These are phyloP conservation scores for Eciton burchellii DNA, from an alignment of 1,140 invertebrate species.

Conservation along the genomic window DNA sequence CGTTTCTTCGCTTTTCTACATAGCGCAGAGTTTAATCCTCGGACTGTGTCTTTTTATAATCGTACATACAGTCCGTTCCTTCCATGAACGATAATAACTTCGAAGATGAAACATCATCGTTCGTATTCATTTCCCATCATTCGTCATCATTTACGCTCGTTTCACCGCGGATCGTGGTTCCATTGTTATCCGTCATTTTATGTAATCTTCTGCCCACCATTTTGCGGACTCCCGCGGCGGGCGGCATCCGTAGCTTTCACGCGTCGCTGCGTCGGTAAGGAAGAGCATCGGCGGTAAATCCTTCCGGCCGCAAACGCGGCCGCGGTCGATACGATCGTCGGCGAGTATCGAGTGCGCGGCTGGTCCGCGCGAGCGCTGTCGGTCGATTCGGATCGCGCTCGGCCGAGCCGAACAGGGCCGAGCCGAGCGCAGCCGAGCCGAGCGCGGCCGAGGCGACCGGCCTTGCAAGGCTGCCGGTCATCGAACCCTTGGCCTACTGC, in stretches of 20 bases:
- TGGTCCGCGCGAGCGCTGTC: slow-evolving; percentile 17
- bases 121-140: no score
- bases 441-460: slow-evolving; percentile 67
- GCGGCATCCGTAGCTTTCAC: not conserved
- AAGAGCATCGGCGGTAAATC: slow-evolving; percentile 61
- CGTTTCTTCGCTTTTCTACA: not conserved
- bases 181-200: not conserved
- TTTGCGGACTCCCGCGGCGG: not conserved
- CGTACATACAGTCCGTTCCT: no score
- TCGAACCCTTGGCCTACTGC: slow-evolving; percentile 83
- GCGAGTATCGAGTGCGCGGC: slow-evolving; percentile 30
- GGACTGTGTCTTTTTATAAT: no score
- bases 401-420: slow-evolving; percentile 22
- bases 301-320: not conserved
- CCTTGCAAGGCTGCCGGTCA: slow-evolving; percentile 85
- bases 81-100: no score
- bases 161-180: not conserved
- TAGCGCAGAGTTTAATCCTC: no score
- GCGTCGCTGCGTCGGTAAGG: slow-evolving; percentile 72
- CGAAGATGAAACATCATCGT: not conserved
- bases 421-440: slow-evolving; percentile 9
- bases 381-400: slow-evolving; percentile 25
- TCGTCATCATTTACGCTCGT: no score
- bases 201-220: not conserved
- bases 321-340: slow-evolving; percentile 65